These are phyloP conservation scores for Heliconius erato DNA, from an alignment of 2,888 invertebrate genomes.

Conservation along the genomic window DNA sequence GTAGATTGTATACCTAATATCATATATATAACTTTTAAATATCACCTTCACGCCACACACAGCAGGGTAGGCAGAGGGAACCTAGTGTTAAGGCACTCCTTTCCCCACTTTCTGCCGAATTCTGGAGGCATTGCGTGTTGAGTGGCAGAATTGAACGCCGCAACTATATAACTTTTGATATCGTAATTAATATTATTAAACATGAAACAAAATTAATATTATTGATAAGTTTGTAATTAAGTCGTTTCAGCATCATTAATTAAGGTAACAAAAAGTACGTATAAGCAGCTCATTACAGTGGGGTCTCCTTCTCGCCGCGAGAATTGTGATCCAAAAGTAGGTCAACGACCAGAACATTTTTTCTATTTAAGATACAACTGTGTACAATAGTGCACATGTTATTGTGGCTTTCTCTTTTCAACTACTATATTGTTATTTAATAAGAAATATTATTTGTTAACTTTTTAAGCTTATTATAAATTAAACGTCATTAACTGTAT, in stretches of 20 bases:
- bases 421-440: neutral
- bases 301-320: constrained; percentile 13
- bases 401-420: neutral
- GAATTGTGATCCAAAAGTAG: constrained; percentile 22
- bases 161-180: neutral
- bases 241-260: constrained; percentile 23
- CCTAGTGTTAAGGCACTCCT: no score
- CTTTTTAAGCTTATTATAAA: no score
- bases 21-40: neutral
- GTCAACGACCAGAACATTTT: constrained; percentile 21
- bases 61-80: no score
- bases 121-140: no score
- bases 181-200: no score
- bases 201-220: neutral
- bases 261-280: constrained; percentile 12
- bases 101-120: no score
- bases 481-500: no score
- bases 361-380: constrained; percentile 11
- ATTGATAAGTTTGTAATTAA: constrained; percentile 19
- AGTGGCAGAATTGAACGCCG: no score
- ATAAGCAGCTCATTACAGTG: constrained; percentile 11
- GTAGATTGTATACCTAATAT: neutral
- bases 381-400: neutral
- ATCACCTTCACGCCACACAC: no score
- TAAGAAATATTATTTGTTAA: neutral